Evolutionary conservation across 2,888 invertebrate species (phyloP), one percentile per base, ranked within the genome.

Genomic region (Blera fallax): DNA sequence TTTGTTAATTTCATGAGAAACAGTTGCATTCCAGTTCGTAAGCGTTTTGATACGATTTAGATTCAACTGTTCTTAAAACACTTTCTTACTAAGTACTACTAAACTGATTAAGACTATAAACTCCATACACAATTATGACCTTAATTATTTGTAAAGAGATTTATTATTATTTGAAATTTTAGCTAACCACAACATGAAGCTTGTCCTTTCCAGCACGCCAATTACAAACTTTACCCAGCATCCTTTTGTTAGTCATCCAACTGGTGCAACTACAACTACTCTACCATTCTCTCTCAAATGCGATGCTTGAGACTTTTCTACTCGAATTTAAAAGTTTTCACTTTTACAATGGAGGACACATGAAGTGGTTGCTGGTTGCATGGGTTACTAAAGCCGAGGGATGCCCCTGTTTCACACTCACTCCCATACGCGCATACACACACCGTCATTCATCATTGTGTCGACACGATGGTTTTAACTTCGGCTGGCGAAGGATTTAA

Each of bases 401-500:
- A 16, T 6, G 54, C 10, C 5, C 29, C 48, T n/a, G 24, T 34
- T 37, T 52, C 37, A 37, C 21, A 67, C 24, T 27, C n/a, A 16
- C 14, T 10, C 16, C 11, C 34, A 24, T 29, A 52, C 52, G 48
- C 21, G 50, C 8, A 29, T 16, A 32, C 14, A 40, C 16, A 8
- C 29, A 18, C n/a, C 54, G 40, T 54, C 69, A 56, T 69, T 69
- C 29, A 56, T 69, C 69, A 56, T 69, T 56, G 54, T 56, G 69
- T 69, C 69, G 52, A 67, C 64, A 34, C 65, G 34, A 65, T 50
- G 50, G 32, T 50, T 65, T 48, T 24, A 65, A 50, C 65, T 65
- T 50, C 48, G 52, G 37, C 69, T 69, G 43, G 54, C 18, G 56
- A 69, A 69, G 69, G 69, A 69, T 69, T 69, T 69, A 69, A 69